Percentiles rank a stretch among this genome's conserved stretches.
Evolutionary conservation across 2,888 invertebrate species (phyloP).

Genomic region (Athripsodes cinereus): DNA sequence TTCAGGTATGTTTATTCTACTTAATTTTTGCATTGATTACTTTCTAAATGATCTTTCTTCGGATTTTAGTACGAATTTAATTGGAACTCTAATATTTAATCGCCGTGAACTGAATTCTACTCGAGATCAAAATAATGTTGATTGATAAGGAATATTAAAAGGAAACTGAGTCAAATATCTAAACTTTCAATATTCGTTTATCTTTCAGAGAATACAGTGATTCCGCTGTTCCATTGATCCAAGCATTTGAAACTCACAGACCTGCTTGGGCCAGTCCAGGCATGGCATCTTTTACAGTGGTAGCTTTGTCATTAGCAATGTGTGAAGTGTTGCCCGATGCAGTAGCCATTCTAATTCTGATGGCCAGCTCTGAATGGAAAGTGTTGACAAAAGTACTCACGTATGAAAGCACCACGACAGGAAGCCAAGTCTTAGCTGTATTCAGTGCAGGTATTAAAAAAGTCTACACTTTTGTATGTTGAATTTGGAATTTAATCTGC

Average conservation of each 20-base stretch:
- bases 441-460: slow-evolving; percentile 50
- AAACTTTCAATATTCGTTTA: not conserved
- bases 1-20: slow-evolving; percentile 38
- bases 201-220: slow-evolving; percentile 48
- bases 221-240: slow-evolving; percentile 54
- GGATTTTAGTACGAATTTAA: too few species aligned
- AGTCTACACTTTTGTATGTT: not conserved
- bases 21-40: too few species aligned
- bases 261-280: slow-evolving; percentile 56
- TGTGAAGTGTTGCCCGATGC: slow-evolving; percentile 55
- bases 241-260: slow-evolving; percentile 53
- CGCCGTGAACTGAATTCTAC: too few species aligned
- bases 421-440: slow-evolving; percentile 58
- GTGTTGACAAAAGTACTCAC: slow-evolving; percentile 56
- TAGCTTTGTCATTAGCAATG: slow-evolving; percentile 54
- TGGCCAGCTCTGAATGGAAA: slow-evolving; percentile 58
- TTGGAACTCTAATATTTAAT: too few species aligned
- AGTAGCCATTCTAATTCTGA: slow-evolving; percentile 48
- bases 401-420: slow-evolving; percentile 54
- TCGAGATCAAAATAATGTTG: too few species aligned
- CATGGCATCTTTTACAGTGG: slow-evolving; percentile 53
- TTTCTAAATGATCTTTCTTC: too few species aligned
- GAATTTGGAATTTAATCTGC: not conserved
- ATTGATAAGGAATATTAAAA: too few species aligned
- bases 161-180: not conserved